A percentile compares a stretch with the other conserved stretches of the same genome.
Conservation (phyloP, 2,113 vertebrate genomes). For the Symphodus melops region DNA sequence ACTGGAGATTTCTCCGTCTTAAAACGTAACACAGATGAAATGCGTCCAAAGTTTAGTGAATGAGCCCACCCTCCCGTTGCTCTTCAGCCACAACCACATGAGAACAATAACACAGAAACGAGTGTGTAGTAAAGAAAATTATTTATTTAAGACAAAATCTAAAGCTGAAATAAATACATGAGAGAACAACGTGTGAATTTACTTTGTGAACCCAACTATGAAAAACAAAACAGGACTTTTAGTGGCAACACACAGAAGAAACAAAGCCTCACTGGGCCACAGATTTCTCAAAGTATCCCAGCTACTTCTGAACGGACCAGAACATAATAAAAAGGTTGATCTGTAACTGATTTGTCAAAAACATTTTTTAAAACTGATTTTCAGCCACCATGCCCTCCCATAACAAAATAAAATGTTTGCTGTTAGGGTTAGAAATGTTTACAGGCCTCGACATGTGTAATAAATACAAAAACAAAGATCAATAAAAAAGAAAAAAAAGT, state of each 20-base stretch:
- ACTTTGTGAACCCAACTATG: conserved; percentile 64
- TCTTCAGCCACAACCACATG: not conserved
- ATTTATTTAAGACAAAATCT: conserved; percentile 84
- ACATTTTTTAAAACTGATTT: conserved; percentile 51
- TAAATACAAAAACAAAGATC: conserved; percentile 57
- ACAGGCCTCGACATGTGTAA: conserved; percentile 64
- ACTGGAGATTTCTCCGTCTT: not conserved
- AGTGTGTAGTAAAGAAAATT: conserved; percentile 69
- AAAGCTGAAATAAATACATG: conserved; percentile 83
- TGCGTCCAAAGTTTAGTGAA: not conserved
- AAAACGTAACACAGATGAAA: not conserved
- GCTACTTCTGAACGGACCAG: conserved; percentile 49
- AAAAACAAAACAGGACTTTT: conserved; percentile 66
- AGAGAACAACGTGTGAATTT: conserved; percentile 67
- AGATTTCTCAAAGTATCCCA: conserved; percentile 66
- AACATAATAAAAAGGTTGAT: conserved; percentile 32
- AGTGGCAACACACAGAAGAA: conserved; percentile 66
- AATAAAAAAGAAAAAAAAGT: conserved; percentile 39
- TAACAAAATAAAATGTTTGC: conserved; percentile 50
- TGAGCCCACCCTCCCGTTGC: not conserved
- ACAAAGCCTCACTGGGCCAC: conserved; percentile 30
- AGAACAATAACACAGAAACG: conserved; percentile 5
- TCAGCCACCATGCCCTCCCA: conserved; percentile 35
- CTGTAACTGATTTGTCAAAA: conserved; percentile 71
- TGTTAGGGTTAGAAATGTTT: conserved; percentile 76